Evolutionary conservation across 2,113 vertebrate genomes (phyloP), one percentile per base, ranked within the genome.

Genomic region (Pterocles burchelli): DNA sequence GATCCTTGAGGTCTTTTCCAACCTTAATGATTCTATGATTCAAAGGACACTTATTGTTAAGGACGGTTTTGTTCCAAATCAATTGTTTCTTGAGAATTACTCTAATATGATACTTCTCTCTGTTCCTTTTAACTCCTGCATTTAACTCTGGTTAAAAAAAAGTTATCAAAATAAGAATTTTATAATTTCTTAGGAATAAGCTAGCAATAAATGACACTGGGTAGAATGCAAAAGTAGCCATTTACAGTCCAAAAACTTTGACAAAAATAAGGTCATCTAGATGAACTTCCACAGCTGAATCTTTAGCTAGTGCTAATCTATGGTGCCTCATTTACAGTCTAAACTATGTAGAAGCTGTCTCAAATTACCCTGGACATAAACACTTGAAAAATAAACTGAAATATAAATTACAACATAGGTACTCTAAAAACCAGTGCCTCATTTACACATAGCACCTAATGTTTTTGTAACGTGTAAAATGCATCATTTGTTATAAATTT

Each of bases 31-130:
- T 41, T 41, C 41, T 41, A 41, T 41, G 41, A 41, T 41, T 94
- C 85, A 93, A 89, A 97, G 3, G 65, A 96, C 95, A 85, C 91
- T 88, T 90, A 85, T 33, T 67, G 90, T 96, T 97, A 97, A 95
- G 88, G 70, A 95, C 51, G 63, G 88, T 12, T 93, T 97, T 93
- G 61, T 67, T 93, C 63, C 2, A 1, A 91, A 95, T 90, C 82
- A 80, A 91, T 72, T 96, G 63, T 83, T 95, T 89, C 62, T n/a
- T 75, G 79, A 74, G 41, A 94, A 95, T 71, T 92, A 79, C 49
- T 83, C 45, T 63, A 61, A 81, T 26, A 34, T 11, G 48, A n/a
- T 61, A 75, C 15, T 46, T 63, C 48, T n/a, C 65, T 81, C 72
- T 84, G n/a, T 51, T 84, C 48, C 65, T 68, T 86, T 70, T 77